Evolutionary conservation across 2,888 invertebrate genomes (phyloP).

Genomic region (Empis stercorea): DNA sequence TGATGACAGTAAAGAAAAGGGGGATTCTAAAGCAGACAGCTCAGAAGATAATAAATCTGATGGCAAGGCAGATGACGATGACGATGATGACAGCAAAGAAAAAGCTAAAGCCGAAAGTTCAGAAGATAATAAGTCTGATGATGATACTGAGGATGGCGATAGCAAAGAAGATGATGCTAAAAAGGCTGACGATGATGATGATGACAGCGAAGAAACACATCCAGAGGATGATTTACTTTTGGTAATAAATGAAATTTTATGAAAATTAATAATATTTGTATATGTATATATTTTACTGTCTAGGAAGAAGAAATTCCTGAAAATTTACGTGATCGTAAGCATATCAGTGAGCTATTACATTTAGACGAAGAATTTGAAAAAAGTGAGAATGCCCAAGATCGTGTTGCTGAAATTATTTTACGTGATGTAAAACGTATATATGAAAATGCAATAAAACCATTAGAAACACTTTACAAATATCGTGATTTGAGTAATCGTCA

Average conservation of each 20-base stretch:
- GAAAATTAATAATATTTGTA: not conserved
- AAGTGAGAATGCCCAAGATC: constrained; percentile 55
- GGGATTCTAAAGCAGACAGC: constrained; percentile 8
- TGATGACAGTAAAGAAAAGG: constrained; percentile 25
- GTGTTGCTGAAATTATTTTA: constrained; percentile 63
- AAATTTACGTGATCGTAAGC: constrained; percentile 63
- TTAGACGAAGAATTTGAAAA: constrained; percentile 63
- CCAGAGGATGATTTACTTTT: constrained; percentile 53
- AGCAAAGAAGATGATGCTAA: constrained; percentile 13
- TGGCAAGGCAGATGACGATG: constrained; percentile 15
- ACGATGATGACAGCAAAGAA: constrained; percentile 19
- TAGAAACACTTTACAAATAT: constrained; percentile 84
- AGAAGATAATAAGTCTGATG: constrained; percentile 21
- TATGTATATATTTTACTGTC: constrained; percentile 7
- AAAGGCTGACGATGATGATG: constrained; percentile 9
- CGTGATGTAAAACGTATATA: constrained; percentile 76
- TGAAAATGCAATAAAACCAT: constrained; percentile 75
- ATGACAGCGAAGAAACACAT: constrained; percentile 38
- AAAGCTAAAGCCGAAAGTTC: constrained; percentile 18
- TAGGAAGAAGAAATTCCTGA: constrained; percentile 62
- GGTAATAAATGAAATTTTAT: constrained; percentile 32
- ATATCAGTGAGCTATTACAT: constrained; percentile 66
- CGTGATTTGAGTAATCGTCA: constrained; percentile 83
- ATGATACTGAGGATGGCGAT: constrained; percentile 22
- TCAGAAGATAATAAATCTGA: constrained; percentile 15